Percentiles rank a stretch among this genome's conserved stretches.
Evolutionary conservation across 2,888 invertebrate genomes (phyloP).

Genomic region (Ischnura elegans): DNA sequence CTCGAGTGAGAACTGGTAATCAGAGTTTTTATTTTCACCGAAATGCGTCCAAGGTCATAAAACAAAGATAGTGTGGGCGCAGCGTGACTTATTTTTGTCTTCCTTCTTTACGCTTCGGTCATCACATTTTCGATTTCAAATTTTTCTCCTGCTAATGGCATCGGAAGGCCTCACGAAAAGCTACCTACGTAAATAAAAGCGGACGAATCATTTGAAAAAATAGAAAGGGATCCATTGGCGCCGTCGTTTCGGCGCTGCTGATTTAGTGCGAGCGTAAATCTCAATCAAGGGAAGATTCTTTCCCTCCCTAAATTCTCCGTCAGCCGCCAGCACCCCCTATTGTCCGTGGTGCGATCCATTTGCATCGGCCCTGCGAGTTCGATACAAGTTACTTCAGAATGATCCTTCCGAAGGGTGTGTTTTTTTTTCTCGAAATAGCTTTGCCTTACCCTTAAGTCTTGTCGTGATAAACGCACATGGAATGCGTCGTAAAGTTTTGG

Average conservation of each 20-base stretch:
- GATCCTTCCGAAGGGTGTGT: background rate
- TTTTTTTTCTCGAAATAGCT: background rate
- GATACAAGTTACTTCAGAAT: background rate
- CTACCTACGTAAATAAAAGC: too few relatives aligned
- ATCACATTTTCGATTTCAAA: background rate
- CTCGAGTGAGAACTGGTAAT: too few relatives aligned
- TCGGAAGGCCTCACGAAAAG: background rate
- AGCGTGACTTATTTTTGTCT: background rate
- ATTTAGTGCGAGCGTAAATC: slow-evolving; percentile 21
- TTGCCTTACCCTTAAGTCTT: background rate
- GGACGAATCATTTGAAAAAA: background rate
- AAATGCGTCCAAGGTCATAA: background rate
- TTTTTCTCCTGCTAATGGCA: slow-evolving; percentile 1
- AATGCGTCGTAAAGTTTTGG: background rate
- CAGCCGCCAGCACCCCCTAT: background rate
- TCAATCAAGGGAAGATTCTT: background rate
- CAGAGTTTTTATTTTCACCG: too few relatives aligned
- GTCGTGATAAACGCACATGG: background rate
- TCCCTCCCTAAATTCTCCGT: background rate
- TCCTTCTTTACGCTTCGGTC: background rate
- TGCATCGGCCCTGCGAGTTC: background rate
- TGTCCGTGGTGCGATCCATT: background rate
- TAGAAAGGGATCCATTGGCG: background rate
- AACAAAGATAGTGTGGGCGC: background rate
- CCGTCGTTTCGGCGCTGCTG: background rate